Evolutionary conservation across 2,888 invertebrate species (phyloP).

Genomic region (Podotricha telesiphe): DNA sequence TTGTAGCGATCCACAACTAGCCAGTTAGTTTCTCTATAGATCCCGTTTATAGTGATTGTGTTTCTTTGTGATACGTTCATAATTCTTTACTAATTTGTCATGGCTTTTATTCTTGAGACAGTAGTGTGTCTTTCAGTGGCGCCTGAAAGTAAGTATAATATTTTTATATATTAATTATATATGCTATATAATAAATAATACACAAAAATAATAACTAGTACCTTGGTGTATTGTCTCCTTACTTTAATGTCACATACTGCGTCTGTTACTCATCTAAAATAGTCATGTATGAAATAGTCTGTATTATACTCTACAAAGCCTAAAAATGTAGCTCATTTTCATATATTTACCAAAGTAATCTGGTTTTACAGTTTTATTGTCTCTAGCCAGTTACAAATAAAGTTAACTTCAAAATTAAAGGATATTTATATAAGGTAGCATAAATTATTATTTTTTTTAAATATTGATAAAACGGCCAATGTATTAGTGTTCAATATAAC

Average conservation of each 20-base stretch:
- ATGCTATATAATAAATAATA: neutral
- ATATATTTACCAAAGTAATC: neutral
- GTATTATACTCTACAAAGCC: neutral
- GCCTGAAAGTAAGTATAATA: constrained; percentile 28
- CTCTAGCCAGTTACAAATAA: neutral
- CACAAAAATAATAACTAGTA: neutral
- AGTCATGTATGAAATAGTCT: neutral
- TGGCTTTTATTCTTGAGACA: constrained; percentile 57
- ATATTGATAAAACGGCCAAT: neutral
- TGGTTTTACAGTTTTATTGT: neutral
- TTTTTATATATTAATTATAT: neutral
- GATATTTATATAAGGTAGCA: too few species aligned
- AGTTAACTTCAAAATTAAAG: neutral
- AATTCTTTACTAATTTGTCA: constrained; percentile 33
- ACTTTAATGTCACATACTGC: neutral
- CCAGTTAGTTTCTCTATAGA: constrained; percentile 51
- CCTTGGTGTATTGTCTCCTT: neutral
- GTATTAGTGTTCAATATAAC: neutral
- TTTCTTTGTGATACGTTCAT: constrained; percentile 42
- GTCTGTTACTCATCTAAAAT: constrained; percentile 5
- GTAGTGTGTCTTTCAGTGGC: constrained; percentile 56
- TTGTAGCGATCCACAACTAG: constrained; percentile 46
- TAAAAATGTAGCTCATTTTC: neutral
- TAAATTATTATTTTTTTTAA: too few species aligned
- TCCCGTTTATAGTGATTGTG: constrained; percentile 40